Evolutionary conservation across 1,140 invertebrate genomes (phyloP), one percentile per base, ranked within the genome.

Genomic region (Leptopilina boulardi): DNA sequence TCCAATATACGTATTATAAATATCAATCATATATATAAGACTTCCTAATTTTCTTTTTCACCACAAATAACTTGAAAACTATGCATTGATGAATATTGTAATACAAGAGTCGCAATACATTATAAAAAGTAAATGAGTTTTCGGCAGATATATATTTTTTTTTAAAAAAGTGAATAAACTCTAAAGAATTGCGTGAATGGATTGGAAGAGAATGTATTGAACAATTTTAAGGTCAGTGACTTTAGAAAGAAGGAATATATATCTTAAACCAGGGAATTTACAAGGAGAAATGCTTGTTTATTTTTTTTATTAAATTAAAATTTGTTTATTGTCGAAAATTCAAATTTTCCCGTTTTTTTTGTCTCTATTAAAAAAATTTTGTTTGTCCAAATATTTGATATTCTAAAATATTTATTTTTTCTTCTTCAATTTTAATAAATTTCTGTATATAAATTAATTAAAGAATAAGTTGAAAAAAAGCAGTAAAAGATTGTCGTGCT

Each of bases 181-280:
- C 11, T 59, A 5, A 23, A 26, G 21, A 23, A 56, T 59, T 59
- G 13, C 56, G 21, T 26, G 56, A 30, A 59, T 59, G 21, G 21
- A 59, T 59, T 59, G 56, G 4, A 26, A 59, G 56, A 59, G 56
- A 59, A 59, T 59, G 56, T 59, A 59, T 59, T 26, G 56, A 59
- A 59, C 56, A 59, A 26, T 59, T 59, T 26, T 59, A 21, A 59
- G 21, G 56, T 59, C 56, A 59, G 56, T 59, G 56, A 26, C 56
- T 59, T 59, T 59, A 21, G 21, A 26, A 59, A 59, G 21, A 59
- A 13, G 21, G 56, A 59, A 59, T 59, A 26, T 8, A 38, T 56
- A 56, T 59, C 42, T 47, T 47, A n/a, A 47, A 47, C n/a, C 42
- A 47, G 21, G 56, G 23, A 59, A 26, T 59, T 26, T 30, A 19